These are phyloP conservation scores for Cariama cristata DNA, from an alignment of 2,113 vertebrate genomes.

Conservation along the genomic window DNA sequence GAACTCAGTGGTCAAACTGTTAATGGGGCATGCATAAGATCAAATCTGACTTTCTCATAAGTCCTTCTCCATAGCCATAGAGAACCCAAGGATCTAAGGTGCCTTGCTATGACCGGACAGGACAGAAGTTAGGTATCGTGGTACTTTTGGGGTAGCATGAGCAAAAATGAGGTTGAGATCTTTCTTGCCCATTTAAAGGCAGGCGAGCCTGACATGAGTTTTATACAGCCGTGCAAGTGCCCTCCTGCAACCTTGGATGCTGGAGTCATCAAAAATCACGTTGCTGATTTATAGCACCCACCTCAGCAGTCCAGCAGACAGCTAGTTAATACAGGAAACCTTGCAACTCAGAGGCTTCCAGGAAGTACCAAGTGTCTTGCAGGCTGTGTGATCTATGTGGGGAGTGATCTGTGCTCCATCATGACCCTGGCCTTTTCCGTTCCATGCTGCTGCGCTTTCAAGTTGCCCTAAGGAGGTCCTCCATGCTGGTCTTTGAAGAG, in stretches of 20 bases:
- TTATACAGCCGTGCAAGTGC: background rate
- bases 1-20: background rate
- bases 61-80: background rate
- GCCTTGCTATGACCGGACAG: background rate
- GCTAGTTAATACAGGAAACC: slow-evolving; percentile 19
- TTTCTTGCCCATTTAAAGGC: background rate
- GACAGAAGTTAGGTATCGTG: background rate
- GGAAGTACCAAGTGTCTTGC: slow-evolving; percentile 9
- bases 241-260: background rate
- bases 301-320: slow-evolving; percentile 19
- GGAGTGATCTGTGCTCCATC: slow-evolving; percentile 43
- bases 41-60: background rate
- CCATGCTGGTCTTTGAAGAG: slow-evolving; percentile 32
- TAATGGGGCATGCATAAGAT: fast-evolving
- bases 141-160: background rate
- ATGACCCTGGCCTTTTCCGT: slow-evolving; percentile 37
- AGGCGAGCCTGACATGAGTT: background rate
- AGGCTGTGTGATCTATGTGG: background rate
- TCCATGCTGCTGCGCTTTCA: background rate
- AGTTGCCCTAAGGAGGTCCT: slow-evolving; percentile 35
- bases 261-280: background rate
- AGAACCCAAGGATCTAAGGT: background rate
- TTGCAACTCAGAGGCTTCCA: background rate
- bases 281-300: background rate
- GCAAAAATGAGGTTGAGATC: background rate